Evolutionary conservation across 2,113 vertebrate genomes (phyloP).

Genomic region (Mastomys coucha): DNA sequence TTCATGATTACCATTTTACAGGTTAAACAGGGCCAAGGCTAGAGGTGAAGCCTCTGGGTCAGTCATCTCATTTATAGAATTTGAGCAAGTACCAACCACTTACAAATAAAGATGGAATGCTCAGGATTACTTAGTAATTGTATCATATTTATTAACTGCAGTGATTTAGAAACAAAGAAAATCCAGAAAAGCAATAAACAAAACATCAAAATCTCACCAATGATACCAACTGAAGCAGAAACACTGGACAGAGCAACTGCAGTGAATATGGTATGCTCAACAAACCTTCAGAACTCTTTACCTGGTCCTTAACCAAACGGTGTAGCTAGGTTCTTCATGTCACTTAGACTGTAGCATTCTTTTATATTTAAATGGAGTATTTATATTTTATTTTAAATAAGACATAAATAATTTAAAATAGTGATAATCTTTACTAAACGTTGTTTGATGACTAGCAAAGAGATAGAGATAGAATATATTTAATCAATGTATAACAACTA

Average conservation of each 20-base stretch:
- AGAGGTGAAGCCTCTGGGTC: background rate
- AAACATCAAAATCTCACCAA: background rate
- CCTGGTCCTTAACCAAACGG: background rate
- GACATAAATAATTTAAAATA: background rate
- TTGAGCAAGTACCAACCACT: background rate
- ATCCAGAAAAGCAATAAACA: background rate
- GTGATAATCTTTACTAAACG: background rate
- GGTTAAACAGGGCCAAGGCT: rapidly evolving
- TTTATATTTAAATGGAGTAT: background rate
- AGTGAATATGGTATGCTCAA: background rate
- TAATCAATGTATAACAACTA: background rate
- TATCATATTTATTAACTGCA: background rate
- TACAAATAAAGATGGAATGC: background rate
- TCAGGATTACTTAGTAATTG: background rate
- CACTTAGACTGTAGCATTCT: background rate
- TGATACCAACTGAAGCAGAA: background rate
- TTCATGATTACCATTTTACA: background rate
- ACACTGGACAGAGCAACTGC: background rate
- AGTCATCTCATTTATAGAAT: background rate
- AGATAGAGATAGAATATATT: background rate
- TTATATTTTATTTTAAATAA: background rate
- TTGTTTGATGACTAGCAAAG: background rate
- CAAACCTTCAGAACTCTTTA: background rate
- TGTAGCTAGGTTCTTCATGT: background rate
- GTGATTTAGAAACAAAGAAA: constrained; percentile 1